Percentiles rank a stretch among this genome's conserved stretches.
phyloP scores from a whole-genome alignment of 30 jellyfish, hydroid and myxozoan genomes.

The Sanderia malayensis region DNA sequence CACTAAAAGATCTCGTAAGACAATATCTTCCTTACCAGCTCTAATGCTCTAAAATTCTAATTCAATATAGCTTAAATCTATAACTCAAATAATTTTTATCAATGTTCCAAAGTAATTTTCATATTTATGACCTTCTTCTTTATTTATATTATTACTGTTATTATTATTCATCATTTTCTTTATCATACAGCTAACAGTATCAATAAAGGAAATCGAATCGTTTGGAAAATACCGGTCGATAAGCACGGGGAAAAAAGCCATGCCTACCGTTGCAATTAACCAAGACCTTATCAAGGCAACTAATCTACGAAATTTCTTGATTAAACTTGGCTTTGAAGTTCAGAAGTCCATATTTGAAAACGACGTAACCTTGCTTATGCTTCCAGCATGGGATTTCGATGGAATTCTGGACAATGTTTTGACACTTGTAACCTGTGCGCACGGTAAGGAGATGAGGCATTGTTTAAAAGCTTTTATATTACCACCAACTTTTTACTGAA shows the following conservation, averaged over 20 bases:
- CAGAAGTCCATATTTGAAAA: slow-evolving; percentile 29
- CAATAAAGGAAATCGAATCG: too few species aligned
- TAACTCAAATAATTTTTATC: not conserved
- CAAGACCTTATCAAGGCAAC: not conserved
- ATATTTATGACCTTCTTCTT: not conserved
- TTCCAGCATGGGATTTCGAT: slow-evolving; percentile 47
- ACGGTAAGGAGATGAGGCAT: slow-evolving; percentile 25
- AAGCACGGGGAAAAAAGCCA: too few species aligned
- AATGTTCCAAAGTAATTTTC: not conserved
- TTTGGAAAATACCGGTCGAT: too few species aligned
- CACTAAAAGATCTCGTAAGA: slow-evolving; percentile 26
- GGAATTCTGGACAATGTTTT: slow-evolving; percentile 17
- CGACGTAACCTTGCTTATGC: slow-evolving; percentile 21
- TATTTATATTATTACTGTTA: not conserved
- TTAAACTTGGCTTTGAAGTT: slow-evolving; percentile 21
- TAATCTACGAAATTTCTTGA: slow-evolving; percentile 9
- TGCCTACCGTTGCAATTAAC: slow-evolving; percentile 45
- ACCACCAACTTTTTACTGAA: not conserved
- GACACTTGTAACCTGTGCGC: not conserved
- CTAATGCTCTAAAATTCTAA: too few species aligned
- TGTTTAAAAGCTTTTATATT: not conserved
- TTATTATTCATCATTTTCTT: not conserved
- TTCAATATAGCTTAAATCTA: too few species aligned
- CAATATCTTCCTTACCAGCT: too few species aligned
- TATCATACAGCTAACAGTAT: not conserved